Base-by-base conservation (phyloP, 2,113 vertebrate species). In the Emberiza fucata region DNA sequence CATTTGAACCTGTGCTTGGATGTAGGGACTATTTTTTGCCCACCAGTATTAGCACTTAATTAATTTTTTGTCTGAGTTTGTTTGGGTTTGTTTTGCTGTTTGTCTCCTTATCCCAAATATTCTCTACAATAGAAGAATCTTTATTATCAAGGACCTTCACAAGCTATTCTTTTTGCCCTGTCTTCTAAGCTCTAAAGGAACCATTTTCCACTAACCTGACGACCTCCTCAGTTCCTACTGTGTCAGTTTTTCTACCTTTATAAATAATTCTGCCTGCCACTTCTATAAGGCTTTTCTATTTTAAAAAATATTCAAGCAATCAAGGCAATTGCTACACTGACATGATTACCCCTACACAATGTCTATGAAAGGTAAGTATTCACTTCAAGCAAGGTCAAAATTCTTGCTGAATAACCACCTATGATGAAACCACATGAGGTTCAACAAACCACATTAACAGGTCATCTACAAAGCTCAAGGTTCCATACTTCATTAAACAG, bases 401-500 rank as follows among this genome's bases (percentile, higher is more conserved):
- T 51, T 95, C 79, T 76, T 77, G 90, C 42, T 86, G 92, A 94
- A 93, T 33, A 90, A 51, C 60, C 44, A 79, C 8, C 25, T 50
- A 44, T 97, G 91, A 95, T 86, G 88, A 97, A 97, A 97, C 15
- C 44, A 72, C 56, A 33, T 28, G 35, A 80, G 28, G 86, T 81
- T 91, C 91, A 91, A 86, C 50, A 66, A 35, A 70, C n/a, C 73
- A 51, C 60, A 95, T 72, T 48, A 90, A 92, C 45, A 96, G 94
- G 85, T 97, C 89, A 94, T 53, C 81, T 42, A 57, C 96, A 97
- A 89, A 94, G 69, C 61, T 95, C 94, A 96, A 97, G 91, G 93
- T 78, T 95, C 73, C 68, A 84, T 22, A 86, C 69, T 95, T 96
- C 94, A 95, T 86, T 96, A 86, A 97, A 96, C 68, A 97, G 68